Percentiles rank a stretch among this genome's conserved stretches.
These are phyloP conservation scores for Platalea minor DNA, from an alignment of 2,797 vertebrate species.

Conservation along the genomic window DNA sequence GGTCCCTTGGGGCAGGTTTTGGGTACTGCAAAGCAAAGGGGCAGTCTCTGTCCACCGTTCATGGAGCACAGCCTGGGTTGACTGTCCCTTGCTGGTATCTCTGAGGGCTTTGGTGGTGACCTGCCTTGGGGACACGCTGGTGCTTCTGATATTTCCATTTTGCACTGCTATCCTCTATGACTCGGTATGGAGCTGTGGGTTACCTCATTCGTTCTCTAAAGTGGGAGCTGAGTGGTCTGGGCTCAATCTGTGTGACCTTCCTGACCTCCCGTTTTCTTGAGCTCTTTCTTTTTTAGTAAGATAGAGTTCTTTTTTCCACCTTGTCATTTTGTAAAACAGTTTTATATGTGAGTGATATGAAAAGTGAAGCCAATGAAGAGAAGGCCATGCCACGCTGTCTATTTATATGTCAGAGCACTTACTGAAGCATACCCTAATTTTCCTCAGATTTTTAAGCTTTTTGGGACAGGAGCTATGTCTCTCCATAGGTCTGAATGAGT, in stretches of 20 bases:
- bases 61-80: not conserved
- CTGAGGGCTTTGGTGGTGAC: not conserved
- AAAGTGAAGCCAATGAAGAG: not conserved
- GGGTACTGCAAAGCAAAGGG: not conserved
- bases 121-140: not conserved
- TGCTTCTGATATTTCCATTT: not conserved
- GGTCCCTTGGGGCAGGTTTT: not conserved
- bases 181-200: not conserved
- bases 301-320: not conserved
- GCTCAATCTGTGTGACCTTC: not conserved
- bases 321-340: not conserved
- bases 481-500: not conserved
- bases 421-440: not conserved
- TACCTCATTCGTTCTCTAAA: not conserved
- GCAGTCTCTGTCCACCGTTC: rapidly evolving
- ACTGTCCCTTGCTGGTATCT: not conserved
- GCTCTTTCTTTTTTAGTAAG: not conserved
- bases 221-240: not conserved
- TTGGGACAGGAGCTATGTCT: not conserved
- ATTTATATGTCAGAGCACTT: not conserved
- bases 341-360: not conserved
- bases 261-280: not conserved
- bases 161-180: not conserved
- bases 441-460: not conserved
- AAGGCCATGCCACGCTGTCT: not conserved